Percentiles rank a stretch among this genome's conserved stretches.
phyloP scores from a whole-genome alignment of 2,797 vertebrate genomes.

The Taenioides sp. region DNA sequence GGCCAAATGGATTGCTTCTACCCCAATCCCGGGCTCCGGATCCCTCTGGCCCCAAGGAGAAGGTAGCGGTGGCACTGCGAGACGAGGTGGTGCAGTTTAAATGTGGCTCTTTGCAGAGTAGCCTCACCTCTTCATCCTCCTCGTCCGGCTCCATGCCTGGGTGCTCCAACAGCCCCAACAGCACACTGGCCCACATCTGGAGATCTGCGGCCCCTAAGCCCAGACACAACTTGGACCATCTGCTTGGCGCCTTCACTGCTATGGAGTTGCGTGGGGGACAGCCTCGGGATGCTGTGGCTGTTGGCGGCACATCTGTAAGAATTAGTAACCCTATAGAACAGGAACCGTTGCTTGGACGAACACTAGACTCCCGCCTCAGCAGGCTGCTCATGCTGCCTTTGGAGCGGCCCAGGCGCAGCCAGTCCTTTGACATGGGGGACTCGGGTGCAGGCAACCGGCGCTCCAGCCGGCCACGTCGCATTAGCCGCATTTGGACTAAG shows the following conservation, averaged over 20 bases:
- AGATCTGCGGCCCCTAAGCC: constrained; percentile 81
- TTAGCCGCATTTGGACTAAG: constrained; percentile 92
- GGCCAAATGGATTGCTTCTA: constrained; percentile 75
- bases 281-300: constrained; percentile 71
- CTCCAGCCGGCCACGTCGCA: constrained; percentile 85
- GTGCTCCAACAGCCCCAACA: constrained; percentile 82
- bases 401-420: constrained; percentile 90
- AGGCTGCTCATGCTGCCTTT: constrained; percentile 86
- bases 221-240: constrained; percentile 86
- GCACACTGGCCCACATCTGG: constrained; percentile 84
- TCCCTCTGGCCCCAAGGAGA: not conserved
- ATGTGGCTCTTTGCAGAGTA: constrained; percentile 83
- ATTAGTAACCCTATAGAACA: constrained; percentile 79
- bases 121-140: constrained; percentile 84
- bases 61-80: constrained; percentile 80
- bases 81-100: constrained; percentile 85
- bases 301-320: constrained; percentile 25
- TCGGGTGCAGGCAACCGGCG: constrained; percentile 54
- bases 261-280: constrained; percentile 86
- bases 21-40: constrained; percentile 10
- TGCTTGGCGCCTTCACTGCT: constrained; percentile 89
- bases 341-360: constrained; percentile 88
- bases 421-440: constrained; percentile 93
- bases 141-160: constrained; percentile 80
- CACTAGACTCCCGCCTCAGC: constrained; percentile 81